A percentile compares a stretch with the other conserved stretches of the same genome.
These are phyloP conservation scores for Ovis canadensis DNA, from an alignment of 2,113 vertebrate genomes.

Conservation along the genomic window DNA sequence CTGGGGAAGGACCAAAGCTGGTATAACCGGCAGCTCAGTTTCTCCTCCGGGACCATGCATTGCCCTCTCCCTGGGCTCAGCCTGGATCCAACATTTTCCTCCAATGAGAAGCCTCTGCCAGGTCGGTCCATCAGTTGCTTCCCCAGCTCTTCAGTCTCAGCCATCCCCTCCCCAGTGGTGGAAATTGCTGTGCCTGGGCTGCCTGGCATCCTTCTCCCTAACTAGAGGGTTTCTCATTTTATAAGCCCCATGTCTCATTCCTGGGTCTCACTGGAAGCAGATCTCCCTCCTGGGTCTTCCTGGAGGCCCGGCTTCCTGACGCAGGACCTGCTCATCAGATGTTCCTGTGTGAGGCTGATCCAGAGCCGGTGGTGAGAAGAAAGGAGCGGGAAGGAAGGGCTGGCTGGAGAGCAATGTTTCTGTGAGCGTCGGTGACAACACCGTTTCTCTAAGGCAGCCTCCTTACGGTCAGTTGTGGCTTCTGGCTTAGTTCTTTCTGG, in stretches of 20 bases:
- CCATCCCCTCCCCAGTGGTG: not conserved
- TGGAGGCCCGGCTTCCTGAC: rapidly evolving
- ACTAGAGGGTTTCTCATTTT: not conserved
- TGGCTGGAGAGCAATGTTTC: not conserved
- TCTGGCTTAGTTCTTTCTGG: not conserved
- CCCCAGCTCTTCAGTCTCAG: not conserved
- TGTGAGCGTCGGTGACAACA: rapidly evolving
- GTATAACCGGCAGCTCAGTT: not conserved
- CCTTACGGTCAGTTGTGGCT: rapidly evolving
- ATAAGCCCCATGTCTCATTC: not conserved
- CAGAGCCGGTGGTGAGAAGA: not conserved
- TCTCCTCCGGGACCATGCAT: not conserved
- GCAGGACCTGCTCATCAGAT: not conserved
- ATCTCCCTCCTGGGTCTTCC: not conserved
- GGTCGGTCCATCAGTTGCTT: not conserved
- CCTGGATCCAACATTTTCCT: not conserved
- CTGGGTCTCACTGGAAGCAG: not conserved
- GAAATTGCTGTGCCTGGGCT: not conserved
- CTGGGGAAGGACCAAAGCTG: not conserved
- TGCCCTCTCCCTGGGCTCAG: no score
- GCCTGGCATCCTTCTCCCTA: not conserved
- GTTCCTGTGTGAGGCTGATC: not conserved
- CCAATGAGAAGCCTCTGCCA: no score
- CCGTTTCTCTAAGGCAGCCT: not conserved
- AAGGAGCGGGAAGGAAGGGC: not conserved